phyloP scores from a whole-genome alignment of 1,140 invertebrate species.

The Trichomalopsis sarcophagae region DNA sequence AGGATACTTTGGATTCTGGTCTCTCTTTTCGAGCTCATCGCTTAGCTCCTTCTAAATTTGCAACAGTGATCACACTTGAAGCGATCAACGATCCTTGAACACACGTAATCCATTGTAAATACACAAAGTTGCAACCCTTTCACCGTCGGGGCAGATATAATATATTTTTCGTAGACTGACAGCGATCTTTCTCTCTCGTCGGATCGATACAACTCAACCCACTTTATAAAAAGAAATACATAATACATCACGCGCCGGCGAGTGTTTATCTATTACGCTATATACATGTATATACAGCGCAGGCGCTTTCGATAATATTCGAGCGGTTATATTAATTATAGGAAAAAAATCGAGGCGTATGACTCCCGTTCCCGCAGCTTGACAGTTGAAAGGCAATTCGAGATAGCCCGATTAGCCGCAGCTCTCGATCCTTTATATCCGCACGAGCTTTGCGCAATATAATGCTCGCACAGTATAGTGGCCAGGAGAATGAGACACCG shows the following conservation, averaged over 20 bases:
- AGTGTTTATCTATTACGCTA: neutral
- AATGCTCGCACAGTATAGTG: neutral
- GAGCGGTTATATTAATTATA: constrained; percentile 13
- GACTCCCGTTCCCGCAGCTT: neutral
- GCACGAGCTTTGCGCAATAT: neutral
- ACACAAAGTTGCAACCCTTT: neutral
- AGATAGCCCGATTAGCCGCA: constrained; percentile 19
- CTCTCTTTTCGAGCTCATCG: too few species aligned
- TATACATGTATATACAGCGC: neutral
- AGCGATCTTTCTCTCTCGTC: neutral
- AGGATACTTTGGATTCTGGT: too few species aligned
- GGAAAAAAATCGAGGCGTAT: neutral
- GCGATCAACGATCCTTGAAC: neutral
- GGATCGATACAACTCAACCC: neutral
- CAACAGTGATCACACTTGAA: too few species aligned
- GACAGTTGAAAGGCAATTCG: constrained; percentile 5
- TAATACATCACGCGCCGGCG: neutral
- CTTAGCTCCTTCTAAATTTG: too few species aligned
- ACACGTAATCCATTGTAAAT: neutral
- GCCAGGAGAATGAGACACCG: too few species aligned
- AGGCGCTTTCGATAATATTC: neutral
- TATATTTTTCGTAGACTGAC: constrained; percentile 11
- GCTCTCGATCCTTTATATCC: neutral
- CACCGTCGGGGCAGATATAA: neutral
- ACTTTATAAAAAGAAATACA: constrained; percentile 7